These are phyloP conservation scores for Sternotherus odoratus DNA, from an alignment of 2,797 vertebrate species.

Conservation along the genomic window DNA sequence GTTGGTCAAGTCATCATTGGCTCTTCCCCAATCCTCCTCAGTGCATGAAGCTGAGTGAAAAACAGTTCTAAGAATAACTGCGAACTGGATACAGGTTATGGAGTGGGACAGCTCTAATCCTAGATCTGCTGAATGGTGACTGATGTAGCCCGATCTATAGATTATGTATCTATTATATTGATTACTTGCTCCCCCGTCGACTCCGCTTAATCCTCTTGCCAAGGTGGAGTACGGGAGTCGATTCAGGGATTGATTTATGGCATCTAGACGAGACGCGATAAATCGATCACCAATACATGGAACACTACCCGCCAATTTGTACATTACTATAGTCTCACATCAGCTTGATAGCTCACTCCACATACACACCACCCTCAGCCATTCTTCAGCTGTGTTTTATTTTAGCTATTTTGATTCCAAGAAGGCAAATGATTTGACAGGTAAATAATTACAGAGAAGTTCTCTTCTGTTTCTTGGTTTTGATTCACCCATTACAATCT, in stretches of 20 bases:
- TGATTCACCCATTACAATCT: accelerated
- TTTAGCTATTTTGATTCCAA: background rate
- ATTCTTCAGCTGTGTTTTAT: background rate
- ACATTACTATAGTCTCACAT: background rate
- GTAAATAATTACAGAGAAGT: background rate
- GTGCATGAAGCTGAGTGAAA: background rate
- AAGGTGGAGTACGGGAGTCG: too few species aligned
- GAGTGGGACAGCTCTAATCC: background rate
- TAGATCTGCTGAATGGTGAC: background rate
- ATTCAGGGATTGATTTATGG: too few species aligned
- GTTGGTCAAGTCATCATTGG: background rate
- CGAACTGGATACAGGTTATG: background rate
- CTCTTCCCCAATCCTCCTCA: background rate
- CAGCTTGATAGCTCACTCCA: background rate
- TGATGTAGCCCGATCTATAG: too few species aligned
- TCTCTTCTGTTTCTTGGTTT: background rate
- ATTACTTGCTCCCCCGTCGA: too few species aligned
- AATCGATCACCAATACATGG: too few species aligned
- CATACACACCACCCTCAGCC: background rate
- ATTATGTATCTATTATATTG: too few species aligned
- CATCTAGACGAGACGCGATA: too few species aligned
- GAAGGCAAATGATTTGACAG: accelerated
- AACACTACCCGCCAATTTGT: too few species aligned
- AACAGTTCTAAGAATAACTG: background rate
- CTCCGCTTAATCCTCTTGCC: too few species aligned